Base-by-base conservation (phyloP, 1,140 invertebrate species). In the Chrysoperla carnea region DNA sequence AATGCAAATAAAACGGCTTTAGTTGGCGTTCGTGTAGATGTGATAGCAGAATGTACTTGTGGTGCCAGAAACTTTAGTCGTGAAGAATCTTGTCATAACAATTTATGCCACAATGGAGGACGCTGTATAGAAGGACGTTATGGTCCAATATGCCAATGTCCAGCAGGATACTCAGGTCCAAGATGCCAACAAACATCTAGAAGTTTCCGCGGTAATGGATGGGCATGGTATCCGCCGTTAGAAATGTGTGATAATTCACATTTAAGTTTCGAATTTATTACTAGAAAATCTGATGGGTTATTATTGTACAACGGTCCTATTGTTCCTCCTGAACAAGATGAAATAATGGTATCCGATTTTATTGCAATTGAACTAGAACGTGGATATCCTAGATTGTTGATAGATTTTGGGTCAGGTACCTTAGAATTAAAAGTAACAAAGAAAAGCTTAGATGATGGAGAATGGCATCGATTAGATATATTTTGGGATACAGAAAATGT, bases 251-350 rank as follows among this genome's bases (percentile, higher is more conserved):
- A 95, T 51, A 81, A 80, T 42, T 93, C 91, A 15, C 88, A 93
- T 65, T 70, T 97, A 36, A 92, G 87, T 52, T 75, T 97, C 42
- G 91, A 97, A 62, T 95, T 98, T 56, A 83, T 93, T 42, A 96
- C 93, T 0, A 72, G 78, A 50, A 84, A 87, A 59, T 74, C 78
- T 0, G 87, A 94, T 57, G 93, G 92, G 3, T 66, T 95, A n/a
- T 67, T 98, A 36, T 64, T 98, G 7, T 98, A 97, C 60, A 97
- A 96, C 62, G 94, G 94, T 29, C 93, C 94, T 1, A 91, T 95
- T 50, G 87, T 87, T 11, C 81, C 86, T 38, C 87, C 86, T 0
- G 87, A 92, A 64, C 61, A 74, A 4, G 88, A 92, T 56, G 87
- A 92, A 72, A 72, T 79, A 46, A 75, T 90, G 62, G 79, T 90